Evolutionary conservation across 2,797 vertebrate species (phyloP), one percentile per base, ranked within the genome.

Genomic region (Chelmon rostratus): DNA sequence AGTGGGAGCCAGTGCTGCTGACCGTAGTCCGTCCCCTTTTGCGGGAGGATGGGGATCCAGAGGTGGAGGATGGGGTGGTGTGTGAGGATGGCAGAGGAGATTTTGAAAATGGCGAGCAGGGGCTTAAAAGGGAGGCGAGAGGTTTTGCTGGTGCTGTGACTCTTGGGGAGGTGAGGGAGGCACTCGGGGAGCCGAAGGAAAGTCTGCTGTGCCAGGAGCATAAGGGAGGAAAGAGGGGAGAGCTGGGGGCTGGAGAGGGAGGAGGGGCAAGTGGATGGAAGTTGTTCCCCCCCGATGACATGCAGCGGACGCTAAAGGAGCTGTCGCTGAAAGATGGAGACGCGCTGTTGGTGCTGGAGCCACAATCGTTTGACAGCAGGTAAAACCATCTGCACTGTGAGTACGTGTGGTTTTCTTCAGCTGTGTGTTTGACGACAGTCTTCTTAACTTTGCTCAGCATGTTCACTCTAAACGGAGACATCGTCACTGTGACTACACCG

Each of bases 1-100:
- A 97, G 67, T 97, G 95, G n/a, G 97, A 98, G 84, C 98, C 98
- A 0, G 92, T 99, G 87, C 91, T 99, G 50, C 66, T 99, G 35
- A 98, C 93, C 0, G 90, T 99, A 1, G 93, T 99, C 37, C 96
- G 89, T n/a, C 89, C 96, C 15, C 93, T 83, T 78, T 81, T 25
- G 58, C 92, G 61, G 1, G 94, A 90, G 67, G 87, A 0, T 52
- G 92, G 46, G 75, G 90, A 59, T 5, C 62, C 53, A 33, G 85
- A 65, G 18, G 52, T 18, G 62, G 78, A 73, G 63, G 78, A 82
- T 0, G 67, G 38, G 44, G 76, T 49, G 4, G 84, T 83, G 19
- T 68, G 67, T 10, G 72, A 76, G 19, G 85, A 84, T 9, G 74
- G n/a, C 18, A 33, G 11, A n/a, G 87, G 31, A 5, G 66, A n/a